phyloP scores from a whole-genome alignment of 2,113 vertebrate genomes.

The Pteronura brasiliensis region DNA sequence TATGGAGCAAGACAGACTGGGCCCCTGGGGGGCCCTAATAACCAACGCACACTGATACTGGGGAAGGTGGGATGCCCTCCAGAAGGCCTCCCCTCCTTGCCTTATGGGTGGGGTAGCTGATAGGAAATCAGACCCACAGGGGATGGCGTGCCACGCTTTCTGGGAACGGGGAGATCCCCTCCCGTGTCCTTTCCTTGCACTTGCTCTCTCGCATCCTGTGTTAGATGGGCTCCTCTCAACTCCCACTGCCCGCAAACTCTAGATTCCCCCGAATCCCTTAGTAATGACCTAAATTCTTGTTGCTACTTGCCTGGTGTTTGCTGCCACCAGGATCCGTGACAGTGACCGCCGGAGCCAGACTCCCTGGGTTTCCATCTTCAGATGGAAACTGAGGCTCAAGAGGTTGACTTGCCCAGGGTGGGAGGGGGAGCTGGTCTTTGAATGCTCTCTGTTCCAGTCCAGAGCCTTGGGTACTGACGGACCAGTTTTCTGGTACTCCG shows the following conservation, averaged over 20 bases:
- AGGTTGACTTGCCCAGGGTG: neutral
- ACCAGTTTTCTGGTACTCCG: neutral
- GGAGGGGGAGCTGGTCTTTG: neutral
- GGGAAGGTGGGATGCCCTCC: neutral
- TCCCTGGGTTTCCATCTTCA: neutral
- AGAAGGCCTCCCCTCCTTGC: neutral
- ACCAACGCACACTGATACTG: neutral
- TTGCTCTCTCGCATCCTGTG: neutral
- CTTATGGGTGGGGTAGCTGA: too few species aligned
- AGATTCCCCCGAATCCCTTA: neutral
- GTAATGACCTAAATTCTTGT: neutral
- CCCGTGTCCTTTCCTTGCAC: neutral
- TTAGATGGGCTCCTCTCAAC: neutral
- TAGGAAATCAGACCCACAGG: neutral
- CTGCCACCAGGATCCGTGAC: neutral
- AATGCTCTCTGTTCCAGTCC: neutral
- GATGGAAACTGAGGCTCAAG: neutral
- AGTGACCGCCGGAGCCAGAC: neutral
- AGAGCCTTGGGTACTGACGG: neutral
- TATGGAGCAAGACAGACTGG: neutral
- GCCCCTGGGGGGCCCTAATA: neutral
- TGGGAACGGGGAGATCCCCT: neutral
- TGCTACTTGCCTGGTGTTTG: accelerated
- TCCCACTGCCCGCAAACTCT: too few species aligned
- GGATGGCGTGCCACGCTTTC: neutral